Conservation (phyloP, 2,113 vertebrate species). For the Scopus umbretta region DNA sequence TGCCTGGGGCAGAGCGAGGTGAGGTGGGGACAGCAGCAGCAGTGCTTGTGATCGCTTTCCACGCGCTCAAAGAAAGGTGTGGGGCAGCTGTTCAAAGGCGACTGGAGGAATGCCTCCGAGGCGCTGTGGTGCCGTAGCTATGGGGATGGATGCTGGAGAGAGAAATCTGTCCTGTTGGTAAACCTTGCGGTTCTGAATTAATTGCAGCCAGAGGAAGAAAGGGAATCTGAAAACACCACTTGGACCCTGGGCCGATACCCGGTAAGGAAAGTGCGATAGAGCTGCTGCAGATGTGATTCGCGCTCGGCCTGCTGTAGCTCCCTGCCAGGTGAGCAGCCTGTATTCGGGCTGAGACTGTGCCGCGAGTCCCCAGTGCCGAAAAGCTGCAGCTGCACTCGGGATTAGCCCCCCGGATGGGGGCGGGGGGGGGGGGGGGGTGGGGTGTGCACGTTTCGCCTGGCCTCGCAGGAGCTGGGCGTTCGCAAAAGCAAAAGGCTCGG, state of each 20-base stretch:
- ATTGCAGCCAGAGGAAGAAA: background rate
- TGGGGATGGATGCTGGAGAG: background rate
- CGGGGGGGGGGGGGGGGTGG: too few species aligned
- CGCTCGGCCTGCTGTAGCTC: background rate
- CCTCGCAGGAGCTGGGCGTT: background rate
- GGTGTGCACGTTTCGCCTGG: too few species aligned
- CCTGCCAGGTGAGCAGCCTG: background rate
- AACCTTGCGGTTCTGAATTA: background rate
- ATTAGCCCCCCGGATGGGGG: fast-evolving
- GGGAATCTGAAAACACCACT: background rate
- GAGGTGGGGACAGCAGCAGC: background rate
- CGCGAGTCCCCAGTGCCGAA: fast-evolving
- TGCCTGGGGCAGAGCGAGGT: background rate
- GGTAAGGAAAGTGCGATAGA: background rate
- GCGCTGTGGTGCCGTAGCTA: fast-evolving
- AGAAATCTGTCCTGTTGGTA: background rate
- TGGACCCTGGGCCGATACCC: background rate
- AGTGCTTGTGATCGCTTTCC: background rate
- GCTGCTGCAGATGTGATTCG: fast-evolving
- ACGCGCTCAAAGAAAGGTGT: fast-evolving
- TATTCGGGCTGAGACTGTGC: fast-evolving
- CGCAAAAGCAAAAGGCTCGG: background rate
- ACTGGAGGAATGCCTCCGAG: background rate
- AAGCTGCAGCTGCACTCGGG: background rate
- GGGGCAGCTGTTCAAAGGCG: background rate